Base-by-base conservation (phyloP, 1,140 invertebrate species). In the Orussus abietinus region DNA sequence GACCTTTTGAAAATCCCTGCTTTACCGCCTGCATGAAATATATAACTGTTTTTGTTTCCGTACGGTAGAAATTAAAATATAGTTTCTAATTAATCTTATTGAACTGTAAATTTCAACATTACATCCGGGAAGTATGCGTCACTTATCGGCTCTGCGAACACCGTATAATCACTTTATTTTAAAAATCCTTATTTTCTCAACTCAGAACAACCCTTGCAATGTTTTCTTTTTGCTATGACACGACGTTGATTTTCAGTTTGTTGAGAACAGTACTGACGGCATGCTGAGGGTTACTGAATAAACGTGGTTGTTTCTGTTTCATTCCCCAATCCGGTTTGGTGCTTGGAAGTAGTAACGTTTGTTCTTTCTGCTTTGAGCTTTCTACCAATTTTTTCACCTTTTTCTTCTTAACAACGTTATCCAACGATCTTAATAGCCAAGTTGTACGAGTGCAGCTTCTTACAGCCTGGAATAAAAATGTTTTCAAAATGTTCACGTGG, bases 301-400 rank as follows among this genome's bases (percentile, higher is more conserved):
- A 46, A 12, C 59, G 43, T n/a, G 59, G 56, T 13, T 49, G 37
- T 21, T 42, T 51, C n/a, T 48, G 48, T 25, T 35, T 53, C 2
- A 58, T 10, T 44, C 52, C 55, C 51, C 50, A 61, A 31, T 61
- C 56, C 5, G 59, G 56, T 36, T 52, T 61, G 0, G 45, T 26
- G 45, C 51, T 53, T n/a, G 59, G 59, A 13, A 61, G 14, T 5
- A 19, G n/a, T n/a, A 25, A 25, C 22, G 19, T 13, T 9, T 47
- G 45, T 26, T 13, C 28, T 30, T 47, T 45, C 25, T 3, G 13
- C 42, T 45, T 45, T 18, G 7, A 5, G n/a, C 5, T 7, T 7
- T 19, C 32, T 32, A 10, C 4, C 1, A 38, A 21, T 25, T 7
- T 10, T 38, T 29, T 42, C 10, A 7, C 28, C 10, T 53, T 29